A percentile compares a stretch with the other conserved stretches of the same genome.
Conservation (phyloP, 2,113 vertebrate genomes). For the Anhinga rufa region DNA sequence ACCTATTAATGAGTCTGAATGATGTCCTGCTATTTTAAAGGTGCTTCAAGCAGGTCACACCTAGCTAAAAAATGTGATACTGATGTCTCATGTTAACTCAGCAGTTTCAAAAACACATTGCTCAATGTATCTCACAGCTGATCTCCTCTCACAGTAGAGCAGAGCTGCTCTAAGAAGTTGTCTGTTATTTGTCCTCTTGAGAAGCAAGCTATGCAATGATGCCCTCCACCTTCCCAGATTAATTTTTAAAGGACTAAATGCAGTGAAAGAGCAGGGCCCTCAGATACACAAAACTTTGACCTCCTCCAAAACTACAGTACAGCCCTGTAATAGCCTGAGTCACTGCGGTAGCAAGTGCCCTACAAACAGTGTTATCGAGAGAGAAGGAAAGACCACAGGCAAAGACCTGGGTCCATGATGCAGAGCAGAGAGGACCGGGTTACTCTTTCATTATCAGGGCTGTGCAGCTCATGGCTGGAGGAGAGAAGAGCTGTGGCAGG, state of each 20-base stretch:
- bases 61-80: not conserved
- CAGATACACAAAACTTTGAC: not conserved
- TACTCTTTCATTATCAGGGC: not conserved
- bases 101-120: not conserved
- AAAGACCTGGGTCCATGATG: not conserved
- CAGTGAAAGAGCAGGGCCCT: not conserved
- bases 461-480: not conserved
- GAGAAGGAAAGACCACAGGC: not conserved
- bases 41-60: not conserved
- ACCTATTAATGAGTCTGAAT: not conserved
- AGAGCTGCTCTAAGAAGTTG: not conserved
- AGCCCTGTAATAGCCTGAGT: not conserved
- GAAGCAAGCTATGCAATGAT: not conserved
- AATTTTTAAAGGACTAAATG: not conserved
- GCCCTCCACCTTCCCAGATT: not conserved
- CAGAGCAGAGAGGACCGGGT: not conserved
- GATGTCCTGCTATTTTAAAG: not conserved
- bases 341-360: not conserved
- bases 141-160: not conserved
- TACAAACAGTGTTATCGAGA: accelerated
- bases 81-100: not conserved
- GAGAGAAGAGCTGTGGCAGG: not conserved
- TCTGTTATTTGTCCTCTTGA: not conserved
- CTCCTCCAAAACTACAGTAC: not conserved
- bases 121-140: not conserved